A percentile compares a stretch with the other conserved stretches of the same genome.
Evolutionary conservation across 2,888 invertebrate genomes (phyloP).

Genomic region (Horisme vitalbata): DNA sequence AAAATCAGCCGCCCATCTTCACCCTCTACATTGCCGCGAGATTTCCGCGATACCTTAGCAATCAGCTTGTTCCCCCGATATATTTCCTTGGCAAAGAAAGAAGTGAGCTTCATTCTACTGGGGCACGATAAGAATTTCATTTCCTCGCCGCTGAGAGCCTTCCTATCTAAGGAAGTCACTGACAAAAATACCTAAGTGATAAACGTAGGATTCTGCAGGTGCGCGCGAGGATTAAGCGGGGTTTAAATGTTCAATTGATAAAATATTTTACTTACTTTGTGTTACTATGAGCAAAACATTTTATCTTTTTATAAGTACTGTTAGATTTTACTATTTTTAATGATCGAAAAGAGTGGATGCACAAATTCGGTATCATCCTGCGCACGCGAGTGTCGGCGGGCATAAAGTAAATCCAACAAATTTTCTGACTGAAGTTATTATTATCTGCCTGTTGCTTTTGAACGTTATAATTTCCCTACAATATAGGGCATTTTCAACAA

Average conservation of each 20-base stretch:
- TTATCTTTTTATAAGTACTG: too few relatives aligned
- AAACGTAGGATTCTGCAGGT: constrained; percentile 70
- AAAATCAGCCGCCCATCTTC: neutral
- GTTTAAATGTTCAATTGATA: neutral
- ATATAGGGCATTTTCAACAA: too few relatives aligned
- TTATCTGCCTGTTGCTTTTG: too few relatives aligned
- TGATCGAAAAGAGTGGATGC: too few relatives aligned
- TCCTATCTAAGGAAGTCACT: constrained; percentile 77
- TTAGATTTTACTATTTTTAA: too few relatives aligned
- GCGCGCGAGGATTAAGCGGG: constrained; percentile 26
- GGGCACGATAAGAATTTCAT: constrained; percentile 83
- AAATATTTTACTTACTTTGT: neutral
- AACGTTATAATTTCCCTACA: too few relatives aligned
- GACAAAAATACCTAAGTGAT: constrained; percentile 80
- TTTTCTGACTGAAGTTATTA: too few relatives aligned
- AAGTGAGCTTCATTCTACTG: constrained; percentile 72
- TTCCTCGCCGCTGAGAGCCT: constrained; percentile 73
- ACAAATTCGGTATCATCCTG: too few relatives aligned
- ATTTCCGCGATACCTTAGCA: constrained; percentile 66
- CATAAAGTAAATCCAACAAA: too few relatives aligned
- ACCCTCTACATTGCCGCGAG: constrained; percentile 50
- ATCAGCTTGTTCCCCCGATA: constrained; percentile 71
- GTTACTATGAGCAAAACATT: too few relatives aligned
- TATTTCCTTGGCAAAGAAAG: constrained; percentile 80
- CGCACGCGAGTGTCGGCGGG: too few relatives aligned